A percentile compares a stretch with the other conserved stretches of the same genome.
Conservation (phyloP, 2,113 vertebrate species). For the Ceuthmochares aereus region DNA sequence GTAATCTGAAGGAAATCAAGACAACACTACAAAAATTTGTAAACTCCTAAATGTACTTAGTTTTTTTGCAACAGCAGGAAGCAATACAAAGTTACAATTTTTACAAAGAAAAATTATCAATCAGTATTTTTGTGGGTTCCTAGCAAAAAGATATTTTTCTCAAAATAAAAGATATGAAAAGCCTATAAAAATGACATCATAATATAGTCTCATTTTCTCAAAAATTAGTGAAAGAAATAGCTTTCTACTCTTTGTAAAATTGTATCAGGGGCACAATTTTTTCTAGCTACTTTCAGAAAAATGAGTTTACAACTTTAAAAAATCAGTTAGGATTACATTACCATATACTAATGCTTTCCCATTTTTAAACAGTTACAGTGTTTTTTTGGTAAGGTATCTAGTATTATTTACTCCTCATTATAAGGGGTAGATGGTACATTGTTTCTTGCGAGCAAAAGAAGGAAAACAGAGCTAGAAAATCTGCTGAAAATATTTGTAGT, state of each 20-base stretch:
- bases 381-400: neutral
- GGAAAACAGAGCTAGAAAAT: conserved; percentile 11
- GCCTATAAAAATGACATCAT: neutral
- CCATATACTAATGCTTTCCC: neutral
- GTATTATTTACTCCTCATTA: neutral
- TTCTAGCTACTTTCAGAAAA: neutral
- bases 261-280: neutral
- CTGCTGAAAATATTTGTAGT: conserved; percentile 4
- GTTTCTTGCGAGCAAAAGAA: neutral
- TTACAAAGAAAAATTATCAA: neutral
- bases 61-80: neutral
- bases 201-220: neutral
- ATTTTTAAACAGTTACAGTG: neutral
- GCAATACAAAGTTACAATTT: neutral
- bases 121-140: neutral
- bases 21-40: neutral
- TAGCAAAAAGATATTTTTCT: neutral
- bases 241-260: neutral
- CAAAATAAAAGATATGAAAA: neutral
- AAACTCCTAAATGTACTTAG: neutral
- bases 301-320: neutral
- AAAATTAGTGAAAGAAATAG: neutral
- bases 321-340: neutral
- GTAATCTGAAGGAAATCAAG: neutral
- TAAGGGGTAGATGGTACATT: neutral